Base-by-base conservation (phyloP, 2,113 vertebrate genomes). In the Dendrocopos noguchii region DNA sequence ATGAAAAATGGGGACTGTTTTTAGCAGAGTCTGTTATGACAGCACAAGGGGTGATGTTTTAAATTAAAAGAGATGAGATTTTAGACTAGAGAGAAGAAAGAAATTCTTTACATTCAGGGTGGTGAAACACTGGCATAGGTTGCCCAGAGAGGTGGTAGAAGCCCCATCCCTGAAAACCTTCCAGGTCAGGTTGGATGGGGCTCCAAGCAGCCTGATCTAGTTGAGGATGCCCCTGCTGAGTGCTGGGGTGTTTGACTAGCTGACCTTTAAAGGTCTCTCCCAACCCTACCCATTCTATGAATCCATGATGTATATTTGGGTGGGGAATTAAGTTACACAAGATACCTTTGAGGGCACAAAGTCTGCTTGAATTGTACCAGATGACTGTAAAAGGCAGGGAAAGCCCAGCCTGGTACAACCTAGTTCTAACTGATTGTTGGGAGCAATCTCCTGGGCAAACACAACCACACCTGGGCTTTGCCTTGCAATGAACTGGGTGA, bases 401-500 rank as follows among this genome's bases (percentile, higher is more conserved):
- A 15, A 91, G 75, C 66, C n/a, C 87, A 89, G 46, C 75, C 84
- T 95, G 90, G 81, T 72, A 95, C 90, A 70, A n/a, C 46, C 56
- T n/a, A 25, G 20, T 53, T 20, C 29, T 50, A 22, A 44, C 39
- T 21, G 27, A 46, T 42, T 64, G 28, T 12, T 61, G 33, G 44
- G 61, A 81, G 31, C 29, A 39, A 75, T 28, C 66, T 80, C 52
- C 64, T 55, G 75, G 15, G 81, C 81, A 95, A 96, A 95, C 81
- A 89, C 21, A 90, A 60, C 95, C 95, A 85, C 95, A 55, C 94
- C 93, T 90, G 93, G 46, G 27, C 5, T 82, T 46, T 42, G 50
- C 50, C 34, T 70, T 15, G 19, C 64, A 76, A 5, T 15, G 25
- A 87, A 29, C 6, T 11, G 29, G 2, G 29, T 94, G 91, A 94